Percentiles rank a stretch among this genome's conserved stretches.
These are phyloP conservation scores for Pseudochirops cupreus DNA, from an alignment of 2,797 vertebrate species.

Conservation along the genomic window DNA sequence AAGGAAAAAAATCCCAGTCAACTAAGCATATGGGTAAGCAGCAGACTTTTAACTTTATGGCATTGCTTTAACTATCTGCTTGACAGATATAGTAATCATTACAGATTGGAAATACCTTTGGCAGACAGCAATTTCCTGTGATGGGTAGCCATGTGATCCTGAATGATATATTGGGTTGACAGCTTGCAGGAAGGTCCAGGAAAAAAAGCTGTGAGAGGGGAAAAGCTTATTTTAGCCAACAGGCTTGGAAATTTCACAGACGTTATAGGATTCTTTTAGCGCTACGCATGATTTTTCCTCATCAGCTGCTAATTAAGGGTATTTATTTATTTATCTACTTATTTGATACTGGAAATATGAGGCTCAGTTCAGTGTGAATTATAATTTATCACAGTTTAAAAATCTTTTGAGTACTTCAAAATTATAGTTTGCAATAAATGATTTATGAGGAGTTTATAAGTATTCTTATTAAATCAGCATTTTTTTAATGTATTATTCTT, in stretches of 20 bases:
- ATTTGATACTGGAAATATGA: constrained; percentile 72
- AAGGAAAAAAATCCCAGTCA: constrained; percentile 48
- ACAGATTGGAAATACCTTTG: constrained; percentile 75
- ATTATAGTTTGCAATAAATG: constrained; percentile 75
- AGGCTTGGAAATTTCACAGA: constrained; percentile 60
- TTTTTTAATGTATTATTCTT: constrained; percentile 74
- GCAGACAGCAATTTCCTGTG: constrained; percentile 81
- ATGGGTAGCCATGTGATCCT: constrained; percentile 76
- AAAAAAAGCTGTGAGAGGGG: constrained; percentile 66
- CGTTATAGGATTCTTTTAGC: constrained; percentile 65
- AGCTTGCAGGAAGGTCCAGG: constrained; percentile 78
- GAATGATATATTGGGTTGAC: constrained; percentile 79
- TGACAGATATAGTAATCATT: constrained; percentile 54
- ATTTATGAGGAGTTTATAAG: constrained; percentile 71
- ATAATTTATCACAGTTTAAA: constrained; percentile 70
- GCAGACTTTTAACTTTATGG: constrained; percentile 46
- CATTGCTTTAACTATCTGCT: constrained; percentile 68
- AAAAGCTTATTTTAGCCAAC: constrained; percentile 69
- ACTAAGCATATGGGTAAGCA: constrained; percentile 54
- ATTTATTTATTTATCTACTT: constrained; percentile 64
- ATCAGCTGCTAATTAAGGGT: constrained; percentile 70
- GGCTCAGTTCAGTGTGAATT: constrained; percentile 66
- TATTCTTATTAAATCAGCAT: constrained; percentile 77
- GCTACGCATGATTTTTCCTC: constrained; percentile 56
- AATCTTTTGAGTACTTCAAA: constrained; percentile 71